phyloP scores from a whole-genome alignment of 2,888 invertebrate genomes.

The Dione juno region DNA sequence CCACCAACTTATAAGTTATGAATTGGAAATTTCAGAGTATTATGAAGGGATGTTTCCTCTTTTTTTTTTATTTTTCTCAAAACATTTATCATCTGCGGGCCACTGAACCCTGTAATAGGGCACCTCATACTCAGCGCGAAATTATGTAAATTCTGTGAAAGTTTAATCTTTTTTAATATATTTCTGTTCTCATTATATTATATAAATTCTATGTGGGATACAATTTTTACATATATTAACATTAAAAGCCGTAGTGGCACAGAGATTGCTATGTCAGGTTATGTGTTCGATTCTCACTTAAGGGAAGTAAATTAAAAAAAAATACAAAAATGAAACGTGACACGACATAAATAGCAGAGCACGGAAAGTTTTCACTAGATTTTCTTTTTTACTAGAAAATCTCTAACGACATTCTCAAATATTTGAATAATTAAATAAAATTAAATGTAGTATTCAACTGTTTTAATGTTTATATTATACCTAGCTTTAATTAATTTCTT shows the following conservation, averaged over 20 bases:
- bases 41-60: slow-evolving; percentile 34
- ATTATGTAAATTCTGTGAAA: slow-evolving; percentile 46
- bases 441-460: too few species aligned
- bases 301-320: too few species aligned
- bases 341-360: too few species aligned
- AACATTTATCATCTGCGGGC: slow-evolving; percentile 49
- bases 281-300: background rate
- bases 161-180: slow-evolving; percentile 46
- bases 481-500: too few species aligned
- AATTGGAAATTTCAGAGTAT: slow-evolving; percentile 9
- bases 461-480: too few species aligned
- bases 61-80: slow-evolving; percentile 35
- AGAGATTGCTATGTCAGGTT: background rate
- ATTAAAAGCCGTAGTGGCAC: background rate
- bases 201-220: background rate
- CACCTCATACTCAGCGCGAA: slow-evolving; percentile 41
- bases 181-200: slow-evolving; percentile 19
- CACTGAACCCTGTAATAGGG: slow-evolving; percentile 48
- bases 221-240: background rate
- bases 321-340: too few species aligned
- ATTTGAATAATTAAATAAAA: too few species aligned
- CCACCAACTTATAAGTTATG: too few species aligned
- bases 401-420: too few species aligned
- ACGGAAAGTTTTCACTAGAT: too few species aligned
- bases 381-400: too few species aligned